phyloP scores from a whole-genome alignment of 2,113 vertebrate species.

The Aplodontia rufa region DNA sequence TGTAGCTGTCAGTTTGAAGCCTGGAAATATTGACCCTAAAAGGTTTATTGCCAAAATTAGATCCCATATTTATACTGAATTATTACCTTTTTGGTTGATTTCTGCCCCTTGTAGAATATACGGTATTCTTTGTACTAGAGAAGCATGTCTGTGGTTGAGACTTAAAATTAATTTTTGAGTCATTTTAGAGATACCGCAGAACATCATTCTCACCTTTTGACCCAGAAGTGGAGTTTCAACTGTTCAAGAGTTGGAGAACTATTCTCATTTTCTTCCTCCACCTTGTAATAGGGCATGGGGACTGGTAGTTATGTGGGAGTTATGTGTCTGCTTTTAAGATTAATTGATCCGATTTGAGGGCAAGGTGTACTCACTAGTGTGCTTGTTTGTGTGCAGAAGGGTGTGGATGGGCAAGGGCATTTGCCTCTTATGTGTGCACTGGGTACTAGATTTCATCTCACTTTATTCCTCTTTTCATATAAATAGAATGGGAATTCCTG shows the following conservation, averaged over 20 bases:
- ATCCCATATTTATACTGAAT: constrained; percentile 72
- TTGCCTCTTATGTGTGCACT: not conserved
- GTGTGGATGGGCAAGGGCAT: not conserved
- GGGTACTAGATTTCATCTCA: not conserved
- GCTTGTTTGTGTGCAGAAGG: not conserved
- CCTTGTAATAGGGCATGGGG: not conserved
- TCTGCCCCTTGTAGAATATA: not conserved
- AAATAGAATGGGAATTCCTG: not conserved
- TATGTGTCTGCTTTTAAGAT: not conserved
- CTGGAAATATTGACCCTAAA: constrained; percentile 58
- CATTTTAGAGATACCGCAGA: not conserved
- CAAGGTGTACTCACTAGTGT: not conserved
- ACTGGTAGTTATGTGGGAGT: not conserved
- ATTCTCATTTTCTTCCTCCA: not conserved
- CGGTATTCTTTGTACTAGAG: not conserved
- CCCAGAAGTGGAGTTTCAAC: not conserved
- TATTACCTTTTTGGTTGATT: constrained; percentile 49
- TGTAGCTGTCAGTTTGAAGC: constrained; percentile 74
- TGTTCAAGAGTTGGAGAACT: not conserved
- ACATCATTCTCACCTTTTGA: not conserved
- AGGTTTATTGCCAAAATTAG: constrained; percentile 70
- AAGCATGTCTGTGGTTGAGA: not conserved
- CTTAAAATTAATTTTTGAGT: not conserved
- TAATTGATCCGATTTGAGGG: not conserved
- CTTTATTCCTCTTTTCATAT: not conserved